These are phyloP conservation scores for Drosophila nigromelanica DNA, from an alignment of 1,140 invertebrate genomes.

Conservation along the genomic window DNA sequence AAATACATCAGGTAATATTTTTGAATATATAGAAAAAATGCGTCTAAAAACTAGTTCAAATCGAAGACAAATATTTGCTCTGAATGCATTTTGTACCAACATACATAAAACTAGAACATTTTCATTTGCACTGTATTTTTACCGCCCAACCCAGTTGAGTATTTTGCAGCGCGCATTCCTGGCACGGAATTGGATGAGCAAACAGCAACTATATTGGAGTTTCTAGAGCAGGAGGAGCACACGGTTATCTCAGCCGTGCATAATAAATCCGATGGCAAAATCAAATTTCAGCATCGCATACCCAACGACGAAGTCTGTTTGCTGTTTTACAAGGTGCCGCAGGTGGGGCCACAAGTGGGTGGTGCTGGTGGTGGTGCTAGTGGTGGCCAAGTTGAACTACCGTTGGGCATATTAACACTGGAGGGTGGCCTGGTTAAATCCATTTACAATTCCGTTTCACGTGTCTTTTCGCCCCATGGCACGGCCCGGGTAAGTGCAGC, in stretches of 20 bases:
- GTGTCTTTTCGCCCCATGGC: constrained; percentile 80
- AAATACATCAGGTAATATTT: constrained; percentile 63
- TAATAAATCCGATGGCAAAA: constrained; percentile 78
- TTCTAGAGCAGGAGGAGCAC: constrained; percentile 83
- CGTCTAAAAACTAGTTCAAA: neutral
- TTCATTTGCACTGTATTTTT: neutral
- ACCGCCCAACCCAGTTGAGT: constrained; percentile 54
- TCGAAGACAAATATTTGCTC: neutral
- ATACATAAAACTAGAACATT: constrained; percentile 22
- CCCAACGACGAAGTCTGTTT: constrained; percentile 82
- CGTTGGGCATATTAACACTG: constrained; percentile 82
- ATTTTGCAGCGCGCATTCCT: constrained; percentile 69
- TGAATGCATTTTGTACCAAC: neutral
- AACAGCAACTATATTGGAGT: constrained; percentile 77
- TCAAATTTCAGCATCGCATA: constrained; percentile 83
- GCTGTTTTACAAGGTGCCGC: constrained; percentile 84
- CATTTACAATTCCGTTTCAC: constrained; percentile 84
- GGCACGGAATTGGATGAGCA: constrained; percentile 72
- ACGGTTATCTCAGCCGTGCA: constrained; percentile 80
- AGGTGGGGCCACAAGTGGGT: constrained; percentile 56
- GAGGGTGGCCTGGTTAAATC: constrained; percentile 84
- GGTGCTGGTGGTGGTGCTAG: constrained; percentile 5
- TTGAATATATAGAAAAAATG: neutral
- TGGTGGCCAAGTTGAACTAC: constrained; percentile 43
- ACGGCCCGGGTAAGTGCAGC: constrained; percentile 66